Evolutionary conservation across 2,888 invertebrate species (phyloP), one percentile per base, ranked within the genome.

Genomic region (Drosophila parthenogenetica): DNA sequence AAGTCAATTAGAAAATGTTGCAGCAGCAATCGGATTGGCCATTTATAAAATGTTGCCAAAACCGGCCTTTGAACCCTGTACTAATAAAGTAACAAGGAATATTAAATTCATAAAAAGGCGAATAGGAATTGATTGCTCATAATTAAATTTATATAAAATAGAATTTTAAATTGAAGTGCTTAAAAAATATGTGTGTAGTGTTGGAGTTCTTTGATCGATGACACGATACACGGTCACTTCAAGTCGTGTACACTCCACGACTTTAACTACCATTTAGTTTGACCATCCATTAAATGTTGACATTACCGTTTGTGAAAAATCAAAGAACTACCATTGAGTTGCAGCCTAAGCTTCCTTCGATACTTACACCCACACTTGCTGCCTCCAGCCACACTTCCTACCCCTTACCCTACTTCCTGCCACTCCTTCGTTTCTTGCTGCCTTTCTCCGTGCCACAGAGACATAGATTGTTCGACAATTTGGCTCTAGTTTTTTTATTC

Each of bases 1-100:
- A 53, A 62, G 76, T 79, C 79, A 79, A 73, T 81, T 67, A 73
- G 72, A 79, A 79, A 79, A 59, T 67, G 51, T 61, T 54, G 71
- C 46, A 63, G 51, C 53, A 60, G 59, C 72, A 57, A 66, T 70
- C 77, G 43, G 64, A 65, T 57, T 43, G 58, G 60, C 51, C 59
- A 77, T 77, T 77, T 69, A 48, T 65, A 62, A 62, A 61, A 39
- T 29, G 69, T 42, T 25, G 37, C 35, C 19, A 49, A 59, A 25
- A 46, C 43, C 39, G 40, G 49, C 10, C 25, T 42, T 46, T 19
- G 13, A 3, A 3, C 35, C 35, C 35, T 35, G 35, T 35, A 32
- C 32, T 3, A 11, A 32, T 2, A 32, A 11, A 3, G 13, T 35
- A 29, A 2, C 29, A 2, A 29, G 29, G 29, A 8, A 8, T 29